A percentile compares a stretch with the other conserved stretches of the same genome.
Evolutionary conservation across 2,113 vertebrate genomes (phyloP).

Genomic region (Dicerorhinus sumatrensis): DNA sequence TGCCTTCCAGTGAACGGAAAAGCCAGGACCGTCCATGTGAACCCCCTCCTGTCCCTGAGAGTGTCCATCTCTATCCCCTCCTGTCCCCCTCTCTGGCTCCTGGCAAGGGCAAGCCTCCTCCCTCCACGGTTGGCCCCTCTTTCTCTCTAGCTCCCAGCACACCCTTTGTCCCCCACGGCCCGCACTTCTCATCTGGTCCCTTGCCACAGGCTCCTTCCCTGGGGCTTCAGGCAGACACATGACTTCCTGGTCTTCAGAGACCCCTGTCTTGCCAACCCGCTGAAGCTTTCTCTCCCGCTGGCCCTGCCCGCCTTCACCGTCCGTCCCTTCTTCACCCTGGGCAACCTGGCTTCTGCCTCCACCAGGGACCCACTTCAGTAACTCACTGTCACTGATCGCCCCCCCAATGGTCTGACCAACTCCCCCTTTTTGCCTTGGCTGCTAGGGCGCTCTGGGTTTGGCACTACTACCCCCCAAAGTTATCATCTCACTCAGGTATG

Average conservation of each 20-base stretch:
- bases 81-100: background rate
- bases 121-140: background rate
- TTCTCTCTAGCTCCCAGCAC: background rate
- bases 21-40: accelerated
- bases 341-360: background rate
- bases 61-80: background rate
- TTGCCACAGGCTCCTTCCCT: background rate
- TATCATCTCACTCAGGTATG: background rate
- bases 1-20: background rate
- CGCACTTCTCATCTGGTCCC: accelerated
- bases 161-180: background rate
- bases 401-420: background rate
- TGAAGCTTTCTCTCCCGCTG: background rate
- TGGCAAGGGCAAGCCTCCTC: background rate
- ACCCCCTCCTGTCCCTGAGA: accelerated
- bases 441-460: background rate
- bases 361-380: accelerated
- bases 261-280: too few relatives aligned
- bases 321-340: background rate
- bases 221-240: background rate
- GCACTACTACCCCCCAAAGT: too few relatives aligned
- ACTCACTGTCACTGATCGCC: accelerated
- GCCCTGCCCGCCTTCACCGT: background rate
- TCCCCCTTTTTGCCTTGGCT: background rate
- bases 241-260: background rate